Percentiles rank a stretch among this genome's conserved stretches.
Conservation (phyloP, 2,113 vertebrate species). For the Helogale parvula region DNA sequence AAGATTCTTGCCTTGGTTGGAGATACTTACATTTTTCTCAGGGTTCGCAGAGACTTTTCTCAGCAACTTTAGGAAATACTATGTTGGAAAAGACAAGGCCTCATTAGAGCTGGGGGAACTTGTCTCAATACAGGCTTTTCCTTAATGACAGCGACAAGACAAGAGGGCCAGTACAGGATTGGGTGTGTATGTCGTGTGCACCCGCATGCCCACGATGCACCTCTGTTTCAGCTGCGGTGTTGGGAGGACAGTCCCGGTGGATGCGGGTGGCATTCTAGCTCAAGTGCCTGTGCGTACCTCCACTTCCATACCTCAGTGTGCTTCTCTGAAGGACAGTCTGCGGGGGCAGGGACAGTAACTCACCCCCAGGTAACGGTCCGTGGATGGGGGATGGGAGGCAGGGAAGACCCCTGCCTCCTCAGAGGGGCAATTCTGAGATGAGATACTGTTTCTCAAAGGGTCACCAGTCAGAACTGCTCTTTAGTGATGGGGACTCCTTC, state of each 20-base stretch:
- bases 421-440: background rate
- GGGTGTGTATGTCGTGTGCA: background rate
- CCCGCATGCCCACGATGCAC: accelerated
- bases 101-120: background rate
- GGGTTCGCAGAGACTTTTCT: background rate
- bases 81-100: background rate
- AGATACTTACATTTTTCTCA: background rate
- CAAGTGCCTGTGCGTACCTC: no score
- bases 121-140: background rate
- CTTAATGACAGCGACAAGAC: background rate
- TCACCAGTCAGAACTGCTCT: background rate
- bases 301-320: background rate
- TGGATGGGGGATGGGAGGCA: background rate
- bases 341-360: background rate
- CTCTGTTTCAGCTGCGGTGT: background rate
- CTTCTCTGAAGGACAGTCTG: background rate
- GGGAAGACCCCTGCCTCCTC: background rate
- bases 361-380: background rate
- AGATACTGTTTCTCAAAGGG: background rate
- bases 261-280: background rate
- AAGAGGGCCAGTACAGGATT: background rate
- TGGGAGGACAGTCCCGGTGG: background rate
- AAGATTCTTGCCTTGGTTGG: background rate
- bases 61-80: background rate
- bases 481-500: background rate